Percentiles rank a stretch among this genome's conserved stretches.
phyloP scores from a whole-genome alignment of 2,888 invertebrate genomes.

The Vesta saturnalis region DNA sequence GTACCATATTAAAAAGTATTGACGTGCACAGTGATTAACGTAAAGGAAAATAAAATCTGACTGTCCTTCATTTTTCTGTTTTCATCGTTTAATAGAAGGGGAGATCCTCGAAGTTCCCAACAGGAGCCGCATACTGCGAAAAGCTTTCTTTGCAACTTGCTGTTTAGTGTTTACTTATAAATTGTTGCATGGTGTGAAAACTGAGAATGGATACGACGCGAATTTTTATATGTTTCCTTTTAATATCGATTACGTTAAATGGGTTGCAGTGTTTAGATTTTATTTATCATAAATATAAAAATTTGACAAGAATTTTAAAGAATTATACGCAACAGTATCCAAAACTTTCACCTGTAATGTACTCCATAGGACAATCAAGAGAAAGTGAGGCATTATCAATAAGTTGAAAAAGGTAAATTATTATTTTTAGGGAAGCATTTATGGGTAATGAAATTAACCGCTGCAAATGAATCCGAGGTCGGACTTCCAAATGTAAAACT shows the following conservation, averaged over 20 bases:
- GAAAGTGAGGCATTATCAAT: conserved; percentile 56
- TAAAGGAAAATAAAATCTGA: background rate
- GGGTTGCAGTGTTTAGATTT: conserved; percentile 47
- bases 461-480: conserved; percentile 53
- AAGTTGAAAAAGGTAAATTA: too few species aligned
- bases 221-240: background rate
- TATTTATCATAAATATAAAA: conserved; percentile 62
- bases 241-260: conserved; percentile 5
- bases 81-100: conserved; percentile 16
- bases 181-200: background rate
- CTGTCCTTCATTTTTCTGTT: conserved; percentile 14
- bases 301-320: conserved; percentile 59
- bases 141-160: conserved; percentile 19
- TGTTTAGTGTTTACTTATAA: background rate
- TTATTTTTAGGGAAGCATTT: conserved; percentile 63
- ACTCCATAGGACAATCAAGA: conserved; percentile 69
- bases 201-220: background rate
- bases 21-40: background rate
- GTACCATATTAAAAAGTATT: background rate
- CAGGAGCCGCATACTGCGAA: conserved; percentile 29
- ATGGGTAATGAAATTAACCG: conserved; percentile 68
- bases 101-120: conserved; percentile 22
- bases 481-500: conserved; percentile 76
- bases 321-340: conserved; percentile 56
- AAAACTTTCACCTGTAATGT: conserved; percentile 58